phyloP scores from a whole-genome alignment of 2,797 vertebrate species.

The Macrochelys suwanniensis region DNA sequence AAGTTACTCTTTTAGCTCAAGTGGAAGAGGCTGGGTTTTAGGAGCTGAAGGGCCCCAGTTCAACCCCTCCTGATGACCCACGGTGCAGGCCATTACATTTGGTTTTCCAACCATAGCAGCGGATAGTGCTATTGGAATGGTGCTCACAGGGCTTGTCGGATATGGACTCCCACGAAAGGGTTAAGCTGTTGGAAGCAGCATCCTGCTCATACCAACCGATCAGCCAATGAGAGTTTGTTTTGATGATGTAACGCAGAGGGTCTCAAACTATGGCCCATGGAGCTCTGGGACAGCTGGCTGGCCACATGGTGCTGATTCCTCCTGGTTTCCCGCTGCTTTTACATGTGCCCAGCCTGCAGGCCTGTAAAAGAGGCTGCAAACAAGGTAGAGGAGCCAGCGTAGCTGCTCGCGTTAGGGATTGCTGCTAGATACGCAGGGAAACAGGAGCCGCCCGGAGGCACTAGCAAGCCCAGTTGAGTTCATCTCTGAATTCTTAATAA shows the following conservation, averaged over 20 bases:
- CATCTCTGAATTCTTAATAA: not conserved
- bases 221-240: not conserved
- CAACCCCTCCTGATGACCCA: not conserved
- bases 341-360: not conserved
- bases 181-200: not conserved
- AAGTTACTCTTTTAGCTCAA: not conserved
- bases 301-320: not conserved
- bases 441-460: not conserved
- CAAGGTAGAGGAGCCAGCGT: not conserved
- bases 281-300: not conserved
- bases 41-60: not conserved
- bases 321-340: not conserved
- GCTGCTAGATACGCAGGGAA: not conserved
- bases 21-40: not conserved
- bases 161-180: not conserved
- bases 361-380: not conserved
- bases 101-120: not conserved
- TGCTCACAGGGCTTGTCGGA: not conserved
- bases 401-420: not conserved
- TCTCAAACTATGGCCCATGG: not conserved
- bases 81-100: not conserved
- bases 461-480: not conserved
- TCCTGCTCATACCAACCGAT: not conserved
- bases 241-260: not conserved
- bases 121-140: not conserved